Conservation (phyloP, 1,140 invertebrate species). For the Pinna nobilis region DNA sequence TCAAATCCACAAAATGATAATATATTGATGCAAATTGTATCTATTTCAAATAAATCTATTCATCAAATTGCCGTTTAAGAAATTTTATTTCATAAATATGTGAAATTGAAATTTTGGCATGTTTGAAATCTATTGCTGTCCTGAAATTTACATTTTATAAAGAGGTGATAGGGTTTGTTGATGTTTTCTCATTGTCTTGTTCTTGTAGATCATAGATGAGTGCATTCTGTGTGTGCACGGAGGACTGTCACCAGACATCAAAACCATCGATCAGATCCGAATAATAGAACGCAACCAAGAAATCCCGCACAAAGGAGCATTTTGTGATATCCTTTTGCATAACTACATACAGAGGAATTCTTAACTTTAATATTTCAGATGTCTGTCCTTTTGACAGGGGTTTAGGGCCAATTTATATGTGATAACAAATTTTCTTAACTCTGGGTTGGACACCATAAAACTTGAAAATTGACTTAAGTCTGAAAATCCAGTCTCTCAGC, state of each 20-base stretch:
- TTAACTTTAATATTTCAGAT: not conserved
- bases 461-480: too few relatives aligned
- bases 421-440: too few relatives aligned
- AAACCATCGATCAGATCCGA: constrained; percentile 98
- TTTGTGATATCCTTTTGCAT: constrained; percentile 75
- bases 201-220: constrained; percentile 92
- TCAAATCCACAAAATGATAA: not conserved
- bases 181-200: too few relatives aligned
- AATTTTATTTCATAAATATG: too few relatives aligned
- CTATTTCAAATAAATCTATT: too few relatives aligned
- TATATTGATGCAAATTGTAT: not conserved
- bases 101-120: not conserved
- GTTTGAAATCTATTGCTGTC: not conserved
- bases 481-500: too few relatives aligned
- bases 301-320: constrained; percentile 94
- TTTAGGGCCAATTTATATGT: too few relatives aligned
- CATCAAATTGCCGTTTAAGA: too few relatives aligned
- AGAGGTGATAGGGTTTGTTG: too few relatives aligned
- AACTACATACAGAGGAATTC: not conserved
- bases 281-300: constrained; percentile 97
- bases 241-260: constrained; percentile 97
- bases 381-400: not conserved
- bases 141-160: too few relatives aligned
- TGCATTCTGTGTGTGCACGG: constrained; percentile 98
- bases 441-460: too few relatives aligned